Evolutionary conservation across 2,888 invertebrate species (phyloP), one percentile per base, ranked within the genome.

Genomic region (Tiphia femorata): DNA sequence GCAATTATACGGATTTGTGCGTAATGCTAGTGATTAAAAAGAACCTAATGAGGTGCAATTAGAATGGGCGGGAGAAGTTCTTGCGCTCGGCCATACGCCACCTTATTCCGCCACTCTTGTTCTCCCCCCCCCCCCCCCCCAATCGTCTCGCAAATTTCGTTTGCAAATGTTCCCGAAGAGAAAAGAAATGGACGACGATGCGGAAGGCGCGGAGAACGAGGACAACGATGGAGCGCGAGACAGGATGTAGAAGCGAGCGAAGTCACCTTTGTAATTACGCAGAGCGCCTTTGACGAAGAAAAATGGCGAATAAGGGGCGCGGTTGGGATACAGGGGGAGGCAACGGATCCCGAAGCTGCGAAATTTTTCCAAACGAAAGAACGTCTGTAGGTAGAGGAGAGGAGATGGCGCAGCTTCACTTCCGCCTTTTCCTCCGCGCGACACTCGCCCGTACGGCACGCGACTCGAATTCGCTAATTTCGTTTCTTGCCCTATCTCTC

Each of bases 11-110:
- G 69, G 70, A 74, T 77, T n/a, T 73, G 77, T 66, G n/a, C 53
- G 67, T 80, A 79, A 81, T 79, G 72, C 62, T 72, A 69, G 79
- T 78, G 76, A 81, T 81, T 79, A 81, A 80, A n/a, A 76, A 75
- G 75, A 76, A 73, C 61, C 72, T 81, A 80, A 81, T 80, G 78
- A 80, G 77, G 70, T 63, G 67, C 70, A 70, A 79, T 79, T 78
- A 75, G 76, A 77, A 77, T 75, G 69, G 70, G 53, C 65, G 55
- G 70, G 59, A 60, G 65, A 69, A 69, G 61, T 53, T 54, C 59
- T 57, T 50, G 59, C 60, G 14, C 54, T n/a, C 44, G 42, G 51
- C 58, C 35, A 58, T 54, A 14, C 12, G 33, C 17, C 16, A 8
- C 4, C 37, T 37, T 3, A 2, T 8, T n/a, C 10, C 35, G 35